A percentile compares a stretch with the other conserved stretches of the same genome.
Evolutionary conservation across 2,797 vertebrate species (phyloP).

Genomic region (Melanotaenia maccullochi): DNA sequence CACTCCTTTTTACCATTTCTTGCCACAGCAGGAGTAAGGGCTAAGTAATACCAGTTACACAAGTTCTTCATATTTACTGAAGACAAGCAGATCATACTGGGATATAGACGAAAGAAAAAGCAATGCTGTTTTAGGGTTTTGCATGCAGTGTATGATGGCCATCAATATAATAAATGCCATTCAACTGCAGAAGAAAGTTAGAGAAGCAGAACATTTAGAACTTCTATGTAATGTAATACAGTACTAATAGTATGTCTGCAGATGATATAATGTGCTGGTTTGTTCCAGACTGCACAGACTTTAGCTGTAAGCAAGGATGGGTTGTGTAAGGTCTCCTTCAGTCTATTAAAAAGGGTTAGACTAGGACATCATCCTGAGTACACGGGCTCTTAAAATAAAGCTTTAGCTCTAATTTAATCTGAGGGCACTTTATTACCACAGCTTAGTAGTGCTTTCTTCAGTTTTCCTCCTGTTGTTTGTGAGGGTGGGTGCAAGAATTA

Average conservation of each 20-base stretch:
- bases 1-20: conserved; percentile 46
- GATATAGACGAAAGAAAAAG: background rate
- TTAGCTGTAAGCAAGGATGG: conserved; percentile 41
- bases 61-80: conserved; percentile 59
- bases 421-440: conserved; percentile 47
- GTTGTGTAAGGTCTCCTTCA: conserved; percentile 61
- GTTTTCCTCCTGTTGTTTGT: conserved; percentile 31
- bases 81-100: conserved; percentile 41
- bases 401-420: conserved; percentile 42
- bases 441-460: conserved; percentile 42
- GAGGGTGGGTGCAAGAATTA: conserved; percentile 25
- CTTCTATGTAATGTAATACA: background rate
- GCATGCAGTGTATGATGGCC: background rate
- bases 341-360: conserved; percentile 55
- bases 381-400: conserved; percentile 61
- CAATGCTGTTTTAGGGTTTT: background rate
- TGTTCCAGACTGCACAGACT: conserved; percentile 23
- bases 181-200: background rate
- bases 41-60: conserved; percentile 64
- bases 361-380: conserved; percentile 46
- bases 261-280: conserved; percentile 9
- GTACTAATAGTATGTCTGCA: conserved; percentile 4
- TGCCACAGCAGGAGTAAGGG: conserved; percentile 61
- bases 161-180: background rate
- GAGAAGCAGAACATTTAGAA: background rate